Conservation (phyloP, 2,797 vertebrate species). For the Poeciliopsis paucimaculata region DNA sequence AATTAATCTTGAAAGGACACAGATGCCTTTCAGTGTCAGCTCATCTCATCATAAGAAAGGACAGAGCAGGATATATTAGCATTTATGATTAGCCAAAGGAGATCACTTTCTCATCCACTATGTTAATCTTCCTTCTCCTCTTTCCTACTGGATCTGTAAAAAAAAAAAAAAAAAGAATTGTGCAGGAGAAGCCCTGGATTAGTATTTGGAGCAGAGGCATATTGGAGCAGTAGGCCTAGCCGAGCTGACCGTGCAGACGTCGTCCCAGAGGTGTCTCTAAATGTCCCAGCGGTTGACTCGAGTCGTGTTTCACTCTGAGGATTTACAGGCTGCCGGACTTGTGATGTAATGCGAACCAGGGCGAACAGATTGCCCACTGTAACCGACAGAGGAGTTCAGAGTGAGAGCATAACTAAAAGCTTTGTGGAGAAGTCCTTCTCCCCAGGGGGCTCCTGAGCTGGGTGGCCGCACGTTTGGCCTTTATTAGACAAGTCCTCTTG, state of each 20-base stretch:
- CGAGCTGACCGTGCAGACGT: conserved; percentile 47
- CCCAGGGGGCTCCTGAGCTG: conserved; percentile 41
- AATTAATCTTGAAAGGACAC: conserved; percentile 62
- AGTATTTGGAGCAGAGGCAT: conserved; percentile 35
- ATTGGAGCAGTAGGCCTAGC: conserved; percentile 19
- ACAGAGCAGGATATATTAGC: conserved; percentile 75
- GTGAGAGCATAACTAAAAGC: conserved; percentile 61
- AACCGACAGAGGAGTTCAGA: conserved; percentile 38
- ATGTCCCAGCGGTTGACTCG: conserved; percentile 54
- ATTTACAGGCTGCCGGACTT: conserved; percentile 66
- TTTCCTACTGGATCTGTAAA: conserved; percentile 50
- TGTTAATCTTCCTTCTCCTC: conserved; percentile 70
- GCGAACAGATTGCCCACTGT: conserved; percentile 55
- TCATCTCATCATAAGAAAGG: conserved; percentile 61
- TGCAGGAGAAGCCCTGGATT: conserved; percentile 30
- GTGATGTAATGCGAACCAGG: conserved; percentile 74
- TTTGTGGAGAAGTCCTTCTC: conserved; percentile 54
- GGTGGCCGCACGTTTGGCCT: conserved; percentile 44
- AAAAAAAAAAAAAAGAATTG: conserved; percentile 33
- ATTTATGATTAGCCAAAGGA: conserved; percentile 77
- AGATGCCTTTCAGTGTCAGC: conserved; percentile 60
- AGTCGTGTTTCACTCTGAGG: conserved; percentile 68
- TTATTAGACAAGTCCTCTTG: conserved; percentile 44
- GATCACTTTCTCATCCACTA: conserved; percentile 67
- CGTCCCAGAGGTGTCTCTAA: conserved; percentile 64